Evolutionary conservation across 2,888 invertebrate species (phyloP), one percentile per base, ranked within the genome.

Genomic region (Peribatodes rhomboidaria): DNA sequence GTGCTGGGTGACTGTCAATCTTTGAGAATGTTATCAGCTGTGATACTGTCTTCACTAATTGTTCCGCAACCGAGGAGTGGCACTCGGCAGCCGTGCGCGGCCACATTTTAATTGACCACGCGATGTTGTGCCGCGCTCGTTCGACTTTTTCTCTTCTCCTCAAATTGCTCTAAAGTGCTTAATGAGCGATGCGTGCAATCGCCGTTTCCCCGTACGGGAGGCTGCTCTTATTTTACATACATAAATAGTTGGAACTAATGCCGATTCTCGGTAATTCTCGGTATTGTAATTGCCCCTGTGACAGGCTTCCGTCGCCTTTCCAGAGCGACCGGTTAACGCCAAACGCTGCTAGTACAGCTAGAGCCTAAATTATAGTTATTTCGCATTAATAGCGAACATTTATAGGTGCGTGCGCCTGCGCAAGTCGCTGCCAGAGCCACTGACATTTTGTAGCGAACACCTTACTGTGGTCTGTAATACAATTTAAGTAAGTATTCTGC

Each of bases 161-260:
- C 90, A 93, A 93, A 93, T 93, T 93, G 90, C 91, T 92, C 89
- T 90, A 90, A 92, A 93, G 92, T 93, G 90, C 93, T 92, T 93
- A 93, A 93, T 93, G 90, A 92, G 92, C 83, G 92, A 92, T 93
- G 93, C 93, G 93, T 93, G 93, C 93, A 87, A 91, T 92, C 86
- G 89, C 82, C 85, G 90, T 91, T 93, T 92, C 92, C 90, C 90
- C 90, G 90, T 92, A 92, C 88, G 82, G 82, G 87, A 87, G 83
- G 83, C 86, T 84, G 88, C 85, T 91, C 91, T 90, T 92, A 88
- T 93, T 93, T 91, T 91, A 92, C 92, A 91, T 90, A 91, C 91
- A 88, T 91, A 92, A 92, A 93, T 93, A 93, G 93, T 92, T 91
- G 85, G 83, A 90, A 91, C 93, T 92, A 93, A 92, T 92, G 86